Conservation (phyloP, 2,797 vertebrate genomes). For the Brotula barbata region DNA sequence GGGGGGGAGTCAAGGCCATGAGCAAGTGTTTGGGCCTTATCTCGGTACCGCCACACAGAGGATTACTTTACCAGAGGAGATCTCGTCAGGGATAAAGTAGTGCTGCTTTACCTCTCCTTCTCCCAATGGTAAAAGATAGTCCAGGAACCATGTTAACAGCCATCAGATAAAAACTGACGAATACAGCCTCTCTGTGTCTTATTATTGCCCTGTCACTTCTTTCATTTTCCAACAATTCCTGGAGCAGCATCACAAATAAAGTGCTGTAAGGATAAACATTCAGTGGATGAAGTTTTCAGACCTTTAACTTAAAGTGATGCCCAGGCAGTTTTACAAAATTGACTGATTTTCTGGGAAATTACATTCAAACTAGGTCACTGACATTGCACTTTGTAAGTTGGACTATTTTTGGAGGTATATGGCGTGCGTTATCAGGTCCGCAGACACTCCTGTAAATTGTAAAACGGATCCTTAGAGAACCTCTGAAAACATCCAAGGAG, state of each 20-base stretch:
- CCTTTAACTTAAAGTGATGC: no score
- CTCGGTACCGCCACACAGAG: slow-evolving; percentile 62
- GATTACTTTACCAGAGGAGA: slow-evolving; percentile 74
- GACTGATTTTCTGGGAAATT: no score
- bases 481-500: no score
- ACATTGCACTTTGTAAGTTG: no score
- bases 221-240: slow-evolving; percentile 4
- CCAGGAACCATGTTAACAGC: slow-evolving; percentile 66
- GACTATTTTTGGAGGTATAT: no score
- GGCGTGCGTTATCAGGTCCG: no score
- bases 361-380: no score
- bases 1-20: slow-evolving; percentile 8
- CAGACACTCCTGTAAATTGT: no score
- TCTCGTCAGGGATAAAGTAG: slow-evolving; percentile 67
- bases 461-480: no score
- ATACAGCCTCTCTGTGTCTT: slow-evolving; percentile 53
- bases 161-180: slow-evolving; percentile 74
- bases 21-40: slow-evolving; percentile 68
- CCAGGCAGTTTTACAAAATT: no score
- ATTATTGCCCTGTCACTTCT: slow-evolving; percentile 55
- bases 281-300: no score
- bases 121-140: slow-evolving; percentile 45
- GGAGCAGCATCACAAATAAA: slow-evolving; percentile 7
- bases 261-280: slow-evolving; percentile 45
- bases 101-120: slow-evolving; percentile 72